Conservation (phyloP, 2,888 invertebrate genomes). For the Hermodice carunculata region DNA sequence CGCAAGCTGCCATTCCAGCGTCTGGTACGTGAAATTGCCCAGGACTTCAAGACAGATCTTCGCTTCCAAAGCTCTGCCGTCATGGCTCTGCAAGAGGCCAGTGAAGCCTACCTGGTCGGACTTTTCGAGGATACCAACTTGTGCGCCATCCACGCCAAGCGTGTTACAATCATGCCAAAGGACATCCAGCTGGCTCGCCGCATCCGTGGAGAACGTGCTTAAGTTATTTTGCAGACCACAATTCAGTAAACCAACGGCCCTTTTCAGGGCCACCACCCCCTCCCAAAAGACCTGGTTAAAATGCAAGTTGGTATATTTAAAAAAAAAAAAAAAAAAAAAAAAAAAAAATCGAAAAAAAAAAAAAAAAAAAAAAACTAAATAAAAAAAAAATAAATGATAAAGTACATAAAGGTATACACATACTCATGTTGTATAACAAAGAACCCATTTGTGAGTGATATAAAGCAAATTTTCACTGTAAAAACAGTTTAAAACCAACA, state of each 20-base stretch:
- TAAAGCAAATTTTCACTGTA: too few species aligned
- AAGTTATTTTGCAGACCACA: slow-evolving; percentile 25
- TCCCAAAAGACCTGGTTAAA: slow-evolving; percentile 4
- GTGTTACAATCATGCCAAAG: slow-evolving; percentile 98
- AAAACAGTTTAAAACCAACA: too few species aligned
- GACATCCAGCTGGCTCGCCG: slow-evolving; percentile 96
- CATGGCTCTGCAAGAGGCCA: slow-evolving; percentile 64
- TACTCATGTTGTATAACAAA: too few species aligned
- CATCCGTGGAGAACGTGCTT: slow-evolving; percentile 91
- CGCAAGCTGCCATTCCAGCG: slow-evolving; percentile 69
- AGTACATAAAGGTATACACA: too few species aligned
- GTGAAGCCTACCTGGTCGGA: slow-evolving; percentile 71
- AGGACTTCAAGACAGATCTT: slow-evolving; percentile 70
- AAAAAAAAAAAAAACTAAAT: too few species aligned
- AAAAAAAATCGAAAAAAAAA: too few species aligned
- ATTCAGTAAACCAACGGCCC: not conserved
- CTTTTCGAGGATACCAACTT: slow-evolving; percentile 98
- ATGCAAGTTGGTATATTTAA: too few species aligned
- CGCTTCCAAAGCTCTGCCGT: slow-evolving; percentile 70
- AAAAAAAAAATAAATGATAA: too few species aligned
- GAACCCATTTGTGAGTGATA: too few species aligned
- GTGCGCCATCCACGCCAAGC: slow-evolving; percentile 97
- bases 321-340: too few species aligned
- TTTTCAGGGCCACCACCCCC: slow-evolving; percentile 11
- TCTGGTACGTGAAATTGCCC: slow-evolving; percentile 69